A percentile compares a stretch with the other conserved stretches of the same genome.
These are phyloP conservation scores for Tenebrio molitor DNA, from an alignment of 1,140 invertebrate genomes.

Conservation along the genomic window DNA sequence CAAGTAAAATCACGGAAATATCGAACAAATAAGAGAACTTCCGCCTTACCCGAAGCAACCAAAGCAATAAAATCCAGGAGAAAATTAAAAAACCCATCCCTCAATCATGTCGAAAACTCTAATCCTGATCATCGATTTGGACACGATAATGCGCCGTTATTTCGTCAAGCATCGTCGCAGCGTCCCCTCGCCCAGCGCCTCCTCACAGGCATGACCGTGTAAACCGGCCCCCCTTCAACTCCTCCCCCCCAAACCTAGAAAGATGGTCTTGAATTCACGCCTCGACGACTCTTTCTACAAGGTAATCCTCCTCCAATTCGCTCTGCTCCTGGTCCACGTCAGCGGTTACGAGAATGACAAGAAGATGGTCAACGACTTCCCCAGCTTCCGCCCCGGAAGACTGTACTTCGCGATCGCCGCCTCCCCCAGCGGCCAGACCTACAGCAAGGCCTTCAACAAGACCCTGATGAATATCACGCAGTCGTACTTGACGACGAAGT, in stretches of 20 bases:
- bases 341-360: constrained; percentile 39
- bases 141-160: constrained; percentile 62
- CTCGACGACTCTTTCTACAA: constrained; percentile 47
- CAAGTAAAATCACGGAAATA: constrained; percentile 37
- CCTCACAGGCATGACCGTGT: constrained; percentile 46
- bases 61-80: constrained; percentile 41
- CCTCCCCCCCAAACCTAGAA: constrained; percentile 45
- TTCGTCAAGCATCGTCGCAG: constrained; percentile 6
- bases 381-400: constrained; percentile 3
- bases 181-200: constrained; percentile 26
- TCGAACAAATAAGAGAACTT: neutral
- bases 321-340: constrained; percentile 46
- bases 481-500: constrained; percentile 55
- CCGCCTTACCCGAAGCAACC: constrained; percentile 34
- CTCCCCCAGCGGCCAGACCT: constrained; percentile 58
- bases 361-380: constrained; percentile 23
- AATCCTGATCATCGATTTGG: constrained; percentile 65
- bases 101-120: constrained; percentile 63
- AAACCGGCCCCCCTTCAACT: constrained; percentile 20
- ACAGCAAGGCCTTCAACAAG: constrained; percentile 64
- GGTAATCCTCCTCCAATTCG: constrained; percentile 54
- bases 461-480: constrained; percentile 64
- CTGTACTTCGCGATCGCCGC: constrained; percentile 65
- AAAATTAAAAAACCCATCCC: constrained; percentile 22
- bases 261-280: constrained; percentile 38